Conservation (phyloP, 2,888 invertebrate genomes). For the Laspeyria flexula region DNA sequence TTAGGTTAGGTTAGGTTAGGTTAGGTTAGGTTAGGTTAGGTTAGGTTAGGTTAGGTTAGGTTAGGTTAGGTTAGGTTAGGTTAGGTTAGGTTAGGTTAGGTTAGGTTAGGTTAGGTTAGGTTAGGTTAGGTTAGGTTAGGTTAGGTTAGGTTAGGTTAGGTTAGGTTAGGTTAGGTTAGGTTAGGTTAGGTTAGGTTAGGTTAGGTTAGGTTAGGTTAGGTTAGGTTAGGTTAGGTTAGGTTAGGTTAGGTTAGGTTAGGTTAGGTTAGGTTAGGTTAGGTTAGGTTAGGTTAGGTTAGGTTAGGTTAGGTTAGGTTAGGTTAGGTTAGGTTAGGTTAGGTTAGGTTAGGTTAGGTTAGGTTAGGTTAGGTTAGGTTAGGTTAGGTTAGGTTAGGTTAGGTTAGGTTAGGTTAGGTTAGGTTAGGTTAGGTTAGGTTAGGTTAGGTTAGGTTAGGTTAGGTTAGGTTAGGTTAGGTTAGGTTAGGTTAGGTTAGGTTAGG, state of each 20-base stretch:
- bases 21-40: constrained; percentile 5
- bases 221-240: constrained; percentile 5
- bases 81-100: constrained; percentile 5
- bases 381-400: constrained; percentile 5
- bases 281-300: constrained; percentile 5
- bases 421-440: constrained; percentile 5
- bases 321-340: constrained; percentile 5
- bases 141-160: constrained; percentile 5
- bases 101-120: constrained; percentile 5
- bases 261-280: constrained; percentile 5
- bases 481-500: constrained; percentile 5
- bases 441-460: constrained; percentile 5
- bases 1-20: constrained; percentile 5
- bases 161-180: constrained; percentile 5
- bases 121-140: constrained; percentile 5
- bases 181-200: constrained; percentile 5
- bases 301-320: constrained; percentile 5
- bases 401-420: constrained; percentile 5
- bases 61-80: constrained; percentile 5
- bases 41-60: constrained; percentile 5
- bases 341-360: constrained; percentile 5
- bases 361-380: constrained; percentile 5
- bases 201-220: constrained; percentile 5
- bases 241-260: constrained; percentile 5
- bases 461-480: constrained; percentile 5